These are phyloP conservation scores for Anthopleura xanthogrammica DNA, from an alignment of 92 coral and sea anemone species.

Conservation along the genomic window DNA sequence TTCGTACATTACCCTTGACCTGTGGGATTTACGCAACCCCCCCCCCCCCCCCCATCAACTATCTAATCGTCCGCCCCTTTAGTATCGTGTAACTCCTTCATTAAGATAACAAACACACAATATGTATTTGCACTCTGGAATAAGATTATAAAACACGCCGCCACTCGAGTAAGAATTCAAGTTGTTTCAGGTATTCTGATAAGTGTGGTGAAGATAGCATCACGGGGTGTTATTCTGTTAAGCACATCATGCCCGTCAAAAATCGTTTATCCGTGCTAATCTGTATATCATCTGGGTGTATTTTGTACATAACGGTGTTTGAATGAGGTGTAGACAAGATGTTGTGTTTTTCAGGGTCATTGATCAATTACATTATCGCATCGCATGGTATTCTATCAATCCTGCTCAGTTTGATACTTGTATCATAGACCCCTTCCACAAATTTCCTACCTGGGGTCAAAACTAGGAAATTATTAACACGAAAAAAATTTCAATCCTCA, in stretches of 20 bases:
- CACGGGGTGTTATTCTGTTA: background rate
- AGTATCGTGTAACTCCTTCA: background rate
- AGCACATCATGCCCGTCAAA: background rate
- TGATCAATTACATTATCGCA: background rate
- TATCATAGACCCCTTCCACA: too few relatives aligned
- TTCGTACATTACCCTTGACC: too few relatives aligned
- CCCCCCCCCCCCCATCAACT: too few relatives aligned
- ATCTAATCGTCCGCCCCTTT: too few relatives aligned
- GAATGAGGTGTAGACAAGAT: background rate
- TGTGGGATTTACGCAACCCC: too few relatives aligned
- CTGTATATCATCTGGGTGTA: background rate
- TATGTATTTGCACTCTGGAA: too few relatives aligned
- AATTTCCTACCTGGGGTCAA: too few relatives aligned
- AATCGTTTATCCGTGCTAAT: background rate
- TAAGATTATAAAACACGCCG: too few relatives aligned
- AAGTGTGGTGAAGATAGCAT: background rate
- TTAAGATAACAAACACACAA: too few relatives aligned
- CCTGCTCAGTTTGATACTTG: background rate
- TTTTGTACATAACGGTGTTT: background rate
- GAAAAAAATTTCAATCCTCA: too few relatives aligned
- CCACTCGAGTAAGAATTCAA: background rate
- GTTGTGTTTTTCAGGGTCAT: background rate
- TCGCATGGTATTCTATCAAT: background rate
- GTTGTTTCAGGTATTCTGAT: background rate
- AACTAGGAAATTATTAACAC: too few relatives aligned